Percentiles rank a stretch among this genome's conserved stretches.
These are phyloP conservation scores for Strigamia transsilvanica DNA, from an alignment of 2,888 invertebrate species.

Conservation along the genomic window DNA sequence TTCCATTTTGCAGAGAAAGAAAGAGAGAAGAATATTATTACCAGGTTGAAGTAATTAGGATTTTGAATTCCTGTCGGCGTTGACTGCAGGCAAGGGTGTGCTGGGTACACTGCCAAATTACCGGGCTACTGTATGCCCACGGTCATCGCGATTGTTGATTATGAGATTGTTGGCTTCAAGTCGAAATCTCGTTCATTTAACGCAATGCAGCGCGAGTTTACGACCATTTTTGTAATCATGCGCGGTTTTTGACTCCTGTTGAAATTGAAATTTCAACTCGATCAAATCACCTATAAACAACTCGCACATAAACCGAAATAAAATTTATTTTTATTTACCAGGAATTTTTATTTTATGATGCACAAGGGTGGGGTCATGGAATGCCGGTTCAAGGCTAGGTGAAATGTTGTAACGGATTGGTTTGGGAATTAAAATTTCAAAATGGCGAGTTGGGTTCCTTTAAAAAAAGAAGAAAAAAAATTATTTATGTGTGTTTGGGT, in stretches of 20 bases:
- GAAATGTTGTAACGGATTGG: constrained; percentile 28
- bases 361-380: constrained; percentile 27
- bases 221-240: constrained; percentile 7
- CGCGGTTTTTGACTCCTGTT: neutral
- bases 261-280: constrained; percentile 19
- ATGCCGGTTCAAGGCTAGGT: constrained; percentile 31
- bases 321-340: neutral
- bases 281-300: neutral
- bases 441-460: neutral
- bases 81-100: constrained; percentile 35
- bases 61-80: constrained; percentile 37
- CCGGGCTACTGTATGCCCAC: constrained; percentile 37
- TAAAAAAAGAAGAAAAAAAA: too few relatives aligned
- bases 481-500: too few relatives aligned
- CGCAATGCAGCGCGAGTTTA: constrained; percentile 11
- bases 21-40: constrained; percentile 33
- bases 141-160: constrained; percentile 35
- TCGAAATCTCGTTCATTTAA: constrained; percentile 4
- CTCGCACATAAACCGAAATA: neutral
- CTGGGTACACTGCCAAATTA: neutral
- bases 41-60: constrained; percentile 36
- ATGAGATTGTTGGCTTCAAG: constrained; percentile 36
- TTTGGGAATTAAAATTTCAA: constrained; percentile 13
- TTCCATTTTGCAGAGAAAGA: neutral
- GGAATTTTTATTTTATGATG: constrained; percentile 25